Conservation (phyloP, 2,888 invertebrate genomes). For the Phortica magna region DNA sequence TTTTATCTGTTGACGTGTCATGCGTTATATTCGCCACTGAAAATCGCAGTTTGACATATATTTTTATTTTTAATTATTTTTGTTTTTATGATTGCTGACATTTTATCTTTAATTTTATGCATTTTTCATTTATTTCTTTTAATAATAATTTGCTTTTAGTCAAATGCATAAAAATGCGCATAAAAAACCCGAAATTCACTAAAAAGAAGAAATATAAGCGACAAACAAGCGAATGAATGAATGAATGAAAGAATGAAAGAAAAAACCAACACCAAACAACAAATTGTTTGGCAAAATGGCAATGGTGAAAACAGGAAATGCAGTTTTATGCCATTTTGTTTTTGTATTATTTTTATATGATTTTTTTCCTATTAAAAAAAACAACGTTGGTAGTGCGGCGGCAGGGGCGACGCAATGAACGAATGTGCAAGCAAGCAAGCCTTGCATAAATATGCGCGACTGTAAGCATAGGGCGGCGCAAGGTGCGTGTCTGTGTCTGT, state of each 20-base stretch:
- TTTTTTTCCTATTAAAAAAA: constrained; percentile 5
- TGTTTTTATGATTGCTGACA: not conserved
- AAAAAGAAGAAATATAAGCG: not conserved
- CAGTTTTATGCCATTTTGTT: constrained; percentile 24
- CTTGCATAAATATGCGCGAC: not conserved
- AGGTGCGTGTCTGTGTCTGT: not conserved
- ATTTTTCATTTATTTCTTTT: constrained; percentile 14
- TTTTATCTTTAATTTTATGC: constrained; percentile 19
- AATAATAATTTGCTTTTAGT: constrained; percentile 17
- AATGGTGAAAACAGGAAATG: constrained; percentile 17
- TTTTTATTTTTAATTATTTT: not conserved
- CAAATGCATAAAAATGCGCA: constrained; percentile 8
- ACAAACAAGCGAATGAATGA: not conserved
- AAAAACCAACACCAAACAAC: not conserved
- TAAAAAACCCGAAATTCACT: constrained; percentile 12
- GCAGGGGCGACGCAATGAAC: not conserved
- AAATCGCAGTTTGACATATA: not conserved
- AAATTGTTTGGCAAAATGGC: not conserved
- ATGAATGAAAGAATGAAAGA: not conserved
- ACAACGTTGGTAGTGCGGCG: not conserved
- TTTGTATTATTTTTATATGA: not conserved
- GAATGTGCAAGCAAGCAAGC: constrained; percentile 4
- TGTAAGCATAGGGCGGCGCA: not conserved
- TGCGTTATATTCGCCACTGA: not conserved
- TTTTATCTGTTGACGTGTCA: too few relatives aligned